Percentiles rank a stretch among this genome's conserved stretches.
These are phyloP conservation scores for Phyllotis vaccarum DNA, from an alignment of 2,797 vertebrate species.

Conservation along the genomic window DNA sequence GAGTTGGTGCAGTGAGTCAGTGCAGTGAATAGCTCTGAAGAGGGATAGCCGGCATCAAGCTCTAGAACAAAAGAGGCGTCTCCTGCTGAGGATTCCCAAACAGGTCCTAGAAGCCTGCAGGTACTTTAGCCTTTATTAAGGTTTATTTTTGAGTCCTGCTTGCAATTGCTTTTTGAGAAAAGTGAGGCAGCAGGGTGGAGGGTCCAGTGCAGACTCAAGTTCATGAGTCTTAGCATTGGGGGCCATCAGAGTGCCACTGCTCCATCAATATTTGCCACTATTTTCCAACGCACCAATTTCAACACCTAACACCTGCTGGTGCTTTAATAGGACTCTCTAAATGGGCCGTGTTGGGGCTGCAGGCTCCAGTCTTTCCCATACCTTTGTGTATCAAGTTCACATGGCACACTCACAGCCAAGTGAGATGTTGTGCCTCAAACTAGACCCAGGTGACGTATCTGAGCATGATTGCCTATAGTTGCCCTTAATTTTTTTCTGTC, in stretches of 20 bases:
- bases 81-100: rapidly evolving
- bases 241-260: background rate
- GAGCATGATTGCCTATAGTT: rapidly evolving
- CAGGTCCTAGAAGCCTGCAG: rapidly evolving
- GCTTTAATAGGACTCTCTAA: background rate
- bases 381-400: rapidly evolving
- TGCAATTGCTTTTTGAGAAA: background rate
- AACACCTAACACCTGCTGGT: rapidly evolving
- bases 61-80: background rate
- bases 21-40: rapidly evolving
- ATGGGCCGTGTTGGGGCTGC: background rate
- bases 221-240: rapidly evolving
- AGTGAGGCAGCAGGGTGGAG: rapidly evolving
- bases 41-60: background rate
- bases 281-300: background rate
- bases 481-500: rapidly evolving
- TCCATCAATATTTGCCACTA: background rate
- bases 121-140: background rate
- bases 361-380: background rate
- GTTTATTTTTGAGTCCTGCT: slow-evolving; percentile 18
- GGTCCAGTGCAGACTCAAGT: background rate
- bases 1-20: too few relatives aligned
- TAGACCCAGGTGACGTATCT: rapidly evolving
- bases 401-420: background rate
- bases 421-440: background rate